phyloP scores from a whole-genome alignment of 2,113 vertebrate genomes.

The Corydoras sp. region DNA sequence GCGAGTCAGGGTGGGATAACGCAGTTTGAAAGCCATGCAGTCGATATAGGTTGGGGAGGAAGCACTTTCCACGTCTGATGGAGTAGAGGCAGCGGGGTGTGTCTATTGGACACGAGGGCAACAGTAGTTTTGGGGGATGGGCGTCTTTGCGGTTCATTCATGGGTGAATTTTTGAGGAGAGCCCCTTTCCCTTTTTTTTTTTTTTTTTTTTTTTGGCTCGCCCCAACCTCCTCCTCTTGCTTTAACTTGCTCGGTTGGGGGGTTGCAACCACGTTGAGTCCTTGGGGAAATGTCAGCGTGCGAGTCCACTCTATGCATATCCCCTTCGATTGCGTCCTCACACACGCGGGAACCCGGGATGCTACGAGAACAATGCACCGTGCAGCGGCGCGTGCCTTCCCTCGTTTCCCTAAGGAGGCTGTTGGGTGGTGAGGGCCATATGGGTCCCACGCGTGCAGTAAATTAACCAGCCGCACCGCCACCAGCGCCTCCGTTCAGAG shows the following conservation, averaged over 20 bases:
- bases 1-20: constrained; percentile 3
- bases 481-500: constrained; percentile 32
- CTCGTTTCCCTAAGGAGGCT: constrained; percentile 36
- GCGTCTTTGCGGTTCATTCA: constrained; percentile 25
- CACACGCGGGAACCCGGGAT: constrained; percentile 11
- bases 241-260: constrained; percentile 16
- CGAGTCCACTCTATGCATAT: constrained; percentile 26
- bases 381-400: constrained; percentile 14
- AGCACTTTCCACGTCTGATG: not conserved
- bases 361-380: constrained; percentile 33
- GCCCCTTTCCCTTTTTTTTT: not conserved
- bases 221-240: not conserved
- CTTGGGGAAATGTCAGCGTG: constrained; percentile 36
- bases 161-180: constrained; percentile 29
- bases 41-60: not conserved
- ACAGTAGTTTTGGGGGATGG: not conserved
- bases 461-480: constrained; percentile 36
- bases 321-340: constrained; percentile 18
- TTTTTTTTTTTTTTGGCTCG: not conserved
- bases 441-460: constrained; percentile 35
- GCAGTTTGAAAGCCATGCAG: not conserved
- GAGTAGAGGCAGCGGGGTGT: constrained; percentile 27
- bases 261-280: constrained; percentile 16
- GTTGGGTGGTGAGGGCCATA: constrained; percentile 38
- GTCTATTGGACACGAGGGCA: constrained; percentile 20